Evolutionary conservation across 2,888 invertebrate genomes (phyloP), one percentile per base, ranked within the genome.

Genomic region (Caenorhabditis sulstoni): DNA sequence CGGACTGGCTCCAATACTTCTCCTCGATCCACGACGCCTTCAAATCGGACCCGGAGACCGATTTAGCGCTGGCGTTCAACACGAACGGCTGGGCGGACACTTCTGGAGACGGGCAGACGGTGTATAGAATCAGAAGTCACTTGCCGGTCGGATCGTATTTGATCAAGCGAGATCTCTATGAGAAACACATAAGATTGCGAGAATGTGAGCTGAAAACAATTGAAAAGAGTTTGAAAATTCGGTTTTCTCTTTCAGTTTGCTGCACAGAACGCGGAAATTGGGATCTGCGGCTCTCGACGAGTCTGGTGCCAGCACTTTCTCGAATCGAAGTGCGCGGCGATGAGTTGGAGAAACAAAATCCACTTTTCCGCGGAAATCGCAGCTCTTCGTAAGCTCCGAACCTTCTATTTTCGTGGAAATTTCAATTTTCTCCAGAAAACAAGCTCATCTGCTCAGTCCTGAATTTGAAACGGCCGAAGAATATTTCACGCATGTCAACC

Each of bases 51-150:
- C 2, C 65, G 8, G 50, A 35, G 1, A 16, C 83, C 0, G 81
- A 82, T 23, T 47, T 85, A 16, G 82, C 82, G 5, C 47, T 77
- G 58, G 81, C 83, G 1, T 85, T 82, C 64, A 86, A 85, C 61
- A 74, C 79, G 12, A 85, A 84, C 74, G 86, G 83, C 8, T 83
- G 74, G 52, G n/a, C 14, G 1, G 75, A 76, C n/a, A 74, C 78
- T 7, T 84, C 84, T 22, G 61, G 70, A 9, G 49, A 66, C n/a
- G 52, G 57, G 0, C 53, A 67, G 9, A 61, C 76, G 0, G 79
- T 85, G n/a, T 83, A 83, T 44, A 75, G 86, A 9, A 75, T 80
- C 12, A 68, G 66, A 9, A 65, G 66, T 37, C 81, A 80, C 14
- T 50, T 79, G 9, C 85, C 84, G 5, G 58, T 78, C 7, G 82